Base-by-base conservation (phyloP, 2,797 vertebrate genomes). In the Acanthiza pusilla region DNA sequence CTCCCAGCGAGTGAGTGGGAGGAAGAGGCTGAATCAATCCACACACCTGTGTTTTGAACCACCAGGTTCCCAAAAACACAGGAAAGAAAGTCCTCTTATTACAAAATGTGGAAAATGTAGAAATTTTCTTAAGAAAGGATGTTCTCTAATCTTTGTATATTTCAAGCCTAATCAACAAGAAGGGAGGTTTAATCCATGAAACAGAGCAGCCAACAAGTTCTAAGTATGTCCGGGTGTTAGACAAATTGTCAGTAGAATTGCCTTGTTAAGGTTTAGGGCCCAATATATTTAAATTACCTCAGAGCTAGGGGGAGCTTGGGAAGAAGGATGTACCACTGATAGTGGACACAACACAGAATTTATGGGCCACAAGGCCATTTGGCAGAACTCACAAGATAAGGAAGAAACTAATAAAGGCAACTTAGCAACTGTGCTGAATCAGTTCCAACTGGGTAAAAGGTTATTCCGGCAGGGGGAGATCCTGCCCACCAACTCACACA, bases 401-500 rank as follows among this genome's bases (percentile, higher is more conserved):
- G 7, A 77, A 84, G 51, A 84, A 71, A 84, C 51, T 47, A 40
- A 47, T 22, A 58, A 65, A 71, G 79, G 34, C 51, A 77, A 47
- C 5, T 63, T 51, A 45, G 51, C 38, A 58, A 77, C n/a, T 51
- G 23, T 51, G 36, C 51, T 58, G 45, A 71, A 65, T 51, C 45
- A 47, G 29, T 17, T 77, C 38, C 57, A 16, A 2, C 8, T 11
- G n/a, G 57, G 65, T 58, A 27, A 58, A 65, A 72, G 34, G n/a
- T 34, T 47, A 53, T 71, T 65, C 45, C 17, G 8, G 20, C 36
- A 70, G 57, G 23, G 27, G 11, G 17, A 45, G 38, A 77, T 45
- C 65, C 25, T 1, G 2, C 58, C 38, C 51, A 40, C 25, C 43
- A 38, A 5, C 23, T 26, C 65, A 51, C 0, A 0, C 11, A 43